Evolutionary conservation across 2,888 invertebrate species (phyloP).

Genomic region (Crioceris asparagi): DNA sequence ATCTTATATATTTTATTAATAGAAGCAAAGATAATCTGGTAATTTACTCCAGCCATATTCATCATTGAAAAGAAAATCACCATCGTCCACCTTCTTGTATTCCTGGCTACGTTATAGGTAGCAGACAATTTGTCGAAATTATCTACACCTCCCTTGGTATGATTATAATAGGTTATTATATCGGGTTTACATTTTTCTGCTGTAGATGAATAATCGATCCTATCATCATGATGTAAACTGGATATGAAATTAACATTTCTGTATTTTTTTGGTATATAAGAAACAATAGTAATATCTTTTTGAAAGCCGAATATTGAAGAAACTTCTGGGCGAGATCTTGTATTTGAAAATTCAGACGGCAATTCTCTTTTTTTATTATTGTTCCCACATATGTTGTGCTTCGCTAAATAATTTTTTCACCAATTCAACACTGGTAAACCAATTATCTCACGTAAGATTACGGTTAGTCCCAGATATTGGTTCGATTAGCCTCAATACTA

Average conservation of each 20-base stretch:
- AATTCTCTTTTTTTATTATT: constrained; percentile 4
- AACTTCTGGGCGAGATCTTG: not conserved
- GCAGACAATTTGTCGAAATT: constrained; percentile 25
- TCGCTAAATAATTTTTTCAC: not conserved
- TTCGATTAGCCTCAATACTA: constrained; percentile 10
- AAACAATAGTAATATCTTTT: constrained; percentile 14
- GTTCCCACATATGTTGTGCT: not conserved
- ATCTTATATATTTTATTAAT: too few species aligned
- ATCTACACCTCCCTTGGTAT: constrained; percentile 25
- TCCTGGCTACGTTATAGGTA: constrained; percentile 22
- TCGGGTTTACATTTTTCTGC: constrained; percentile 15
- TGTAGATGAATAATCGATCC: constrained; percentile 6
- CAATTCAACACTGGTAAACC: constrained; percentile 9
- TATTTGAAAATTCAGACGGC: not conserved
- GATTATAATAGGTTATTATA: constrained; percentile 22
- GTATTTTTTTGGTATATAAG: constrained; percentile 13
- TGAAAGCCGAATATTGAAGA: constrained; percentile 15
- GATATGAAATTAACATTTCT: constrained; percentile 19
- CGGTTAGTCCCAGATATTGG: constrained; percentile 9
- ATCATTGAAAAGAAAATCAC: constrained; percentile 22
- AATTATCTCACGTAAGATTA: constrained; percentile 16
- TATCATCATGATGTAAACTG: constrained; percentile 10
- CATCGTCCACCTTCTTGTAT: constrained; percentile 24
- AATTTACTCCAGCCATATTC: constrained; percentile 22
- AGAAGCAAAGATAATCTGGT: too few species aligned